These are phyloP conservation scores for Chrysocyon brachyurus DNA, from an alignment of 2,797 vertebrate species.

Conservation along the genomic window DNA sequence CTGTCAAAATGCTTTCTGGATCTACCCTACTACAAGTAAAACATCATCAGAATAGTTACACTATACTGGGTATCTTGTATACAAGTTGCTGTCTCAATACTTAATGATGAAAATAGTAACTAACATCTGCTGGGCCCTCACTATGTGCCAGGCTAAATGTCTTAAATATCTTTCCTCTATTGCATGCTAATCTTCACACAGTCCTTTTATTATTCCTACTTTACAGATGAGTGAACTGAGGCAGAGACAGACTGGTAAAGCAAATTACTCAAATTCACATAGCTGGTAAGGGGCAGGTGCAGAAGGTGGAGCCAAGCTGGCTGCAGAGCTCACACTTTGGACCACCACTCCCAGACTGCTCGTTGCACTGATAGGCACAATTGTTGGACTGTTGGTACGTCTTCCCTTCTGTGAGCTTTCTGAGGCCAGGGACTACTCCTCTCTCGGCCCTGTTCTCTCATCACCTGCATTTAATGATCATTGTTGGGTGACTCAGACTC, in stretches of 20 bases:
- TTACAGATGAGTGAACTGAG: background rate
- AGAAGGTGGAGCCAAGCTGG: background rate
- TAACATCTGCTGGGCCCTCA: background rate
- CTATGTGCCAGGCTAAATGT: background rate
- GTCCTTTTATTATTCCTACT: background rate
- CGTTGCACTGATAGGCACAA: rapidly evolving
- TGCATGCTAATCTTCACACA: background rate
- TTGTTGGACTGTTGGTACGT: too few relatives aligned
- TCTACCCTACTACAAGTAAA: background rate
- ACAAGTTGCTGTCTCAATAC: background rate
- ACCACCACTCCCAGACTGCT: background rate
- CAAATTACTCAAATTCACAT: background rate
- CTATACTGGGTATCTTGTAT: background rate
- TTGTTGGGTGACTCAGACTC: background rate
- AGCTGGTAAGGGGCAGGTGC: background rate
- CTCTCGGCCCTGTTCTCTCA: background rate
- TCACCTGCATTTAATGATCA: background rate
- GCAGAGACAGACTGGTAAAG: background rate
- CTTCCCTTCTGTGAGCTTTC: background rate
- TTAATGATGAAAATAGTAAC: conserved; percentile 40
- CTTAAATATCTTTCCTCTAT: background rate
- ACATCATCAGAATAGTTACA: background rate
- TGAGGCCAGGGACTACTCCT: background rate
- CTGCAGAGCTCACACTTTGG: background rate
- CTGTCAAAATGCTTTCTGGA: conserved; percentile 11